These are phyloP conservation scores for Alentia gelatinosa DNA, from an alignment of 2,888 invertebrate genomes.

Conservation along the genomic window DNA sequence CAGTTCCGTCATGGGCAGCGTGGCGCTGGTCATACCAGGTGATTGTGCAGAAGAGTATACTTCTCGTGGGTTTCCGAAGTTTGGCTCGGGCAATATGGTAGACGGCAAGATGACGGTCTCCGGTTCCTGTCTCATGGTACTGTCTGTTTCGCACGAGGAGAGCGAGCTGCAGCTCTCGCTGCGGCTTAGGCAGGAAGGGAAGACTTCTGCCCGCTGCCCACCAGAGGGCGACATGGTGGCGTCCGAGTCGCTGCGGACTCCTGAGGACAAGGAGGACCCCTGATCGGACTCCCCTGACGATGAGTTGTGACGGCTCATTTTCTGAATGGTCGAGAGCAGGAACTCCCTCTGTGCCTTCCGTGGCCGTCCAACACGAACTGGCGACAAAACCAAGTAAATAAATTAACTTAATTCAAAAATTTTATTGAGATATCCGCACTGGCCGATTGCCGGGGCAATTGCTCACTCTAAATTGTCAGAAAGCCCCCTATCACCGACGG, in stretches of 20 bases:
- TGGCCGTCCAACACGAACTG: conserved; percentile 29
- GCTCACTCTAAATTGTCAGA: too few species aligned
- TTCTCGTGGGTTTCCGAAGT: neutral
- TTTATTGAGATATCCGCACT: neutral
- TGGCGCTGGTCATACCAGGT: neutral
- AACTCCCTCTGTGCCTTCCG: conserved; percentile 2
- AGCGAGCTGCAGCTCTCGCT: neutral
- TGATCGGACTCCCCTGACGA: neutral
- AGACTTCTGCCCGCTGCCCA: neutral
- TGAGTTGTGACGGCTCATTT: neutral
- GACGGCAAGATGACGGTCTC: too few species aligned
- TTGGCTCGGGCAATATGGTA: too few species aligned
- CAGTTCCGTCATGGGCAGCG: neutral
- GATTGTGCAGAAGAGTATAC: too few species aligned
- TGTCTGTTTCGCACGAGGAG: neutral
- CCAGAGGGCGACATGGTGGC: neutral
- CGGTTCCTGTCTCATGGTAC: too few species aligned
- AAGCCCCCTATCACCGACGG: too few species aligned
- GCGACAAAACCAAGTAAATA: neutral
- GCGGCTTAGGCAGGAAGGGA: neutral
- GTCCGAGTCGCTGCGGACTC: neutral
- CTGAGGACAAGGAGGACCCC: neutral
- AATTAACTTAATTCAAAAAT: neutral
- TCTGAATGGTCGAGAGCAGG: conserved; percentile 3
- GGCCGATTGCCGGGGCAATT: neutral